phyloP scores from a whole-genome alignment of 2,888 invertebrate species.

The Ophion costatus region DNA sequence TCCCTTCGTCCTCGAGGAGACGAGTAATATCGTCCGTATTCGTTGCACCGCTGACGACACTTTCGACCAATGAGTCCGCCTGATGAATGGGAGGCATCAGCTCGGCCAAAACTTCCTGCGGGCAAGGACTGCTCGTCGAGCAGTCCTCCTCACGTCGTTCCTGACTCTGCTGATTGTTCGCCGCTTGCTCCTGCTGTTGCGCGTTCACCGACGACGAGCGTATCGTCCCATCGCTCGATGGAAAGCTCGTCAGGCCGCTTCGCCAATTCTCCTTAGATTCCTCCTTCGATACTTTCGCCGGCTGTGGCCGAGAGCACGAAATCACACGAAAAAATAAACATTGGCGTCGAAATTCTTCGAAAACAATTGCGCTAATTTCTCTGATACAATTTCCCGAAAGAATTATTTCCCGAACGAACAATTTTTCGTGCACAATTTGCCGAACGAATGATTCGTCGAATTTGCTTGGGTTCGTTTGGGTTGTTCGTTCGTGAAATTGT shows the following conservation, averaged over 20 bases:
- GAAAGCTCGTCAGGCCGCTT: conserved; percentile 71
- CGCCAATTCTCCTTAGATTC: conserved; percentile 82
- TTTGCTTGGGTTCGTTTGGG: too few relatives aligned
- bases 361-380: too few relatives aligned
- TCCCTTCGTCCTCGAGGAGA: conserved; percentile 85
- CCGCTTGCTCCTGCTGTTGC: conserved; percentile 34
- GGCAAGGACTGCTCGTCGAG: conserved; percentile 35
- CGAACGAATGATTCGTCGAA: too few relatives aligned
- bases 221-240: conserved; percentile 62
- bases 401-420: too few relatives aligned
- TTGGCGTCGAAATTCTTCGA: neutral
- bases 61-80: conserved; percentile 75
- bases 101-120: conserved; percentile 72
- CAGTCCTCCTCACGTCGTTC: conserved; percentile 1
- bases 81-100: conserved; percentile 77
- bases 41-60: conserved; percentile 21
- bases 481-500: too few relatives aligned
- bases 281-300: conserved; percentile 74
- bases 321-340: neutral
- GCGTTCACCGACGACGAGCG: conserved; percentile 34
- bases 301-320: conserved; percentile 67
- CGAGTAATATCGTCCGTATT: conserved; percentile 83
- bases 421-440: too few relatives aligned
- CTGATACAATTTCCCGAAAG: too few relatives aligned
- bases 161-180: conserved; percentile 29